These are phyloP conservation scores for Falco punctatus DNA, from an alignment of 2,113 vertebrate species.

Conservation along the genomic window DNA sequence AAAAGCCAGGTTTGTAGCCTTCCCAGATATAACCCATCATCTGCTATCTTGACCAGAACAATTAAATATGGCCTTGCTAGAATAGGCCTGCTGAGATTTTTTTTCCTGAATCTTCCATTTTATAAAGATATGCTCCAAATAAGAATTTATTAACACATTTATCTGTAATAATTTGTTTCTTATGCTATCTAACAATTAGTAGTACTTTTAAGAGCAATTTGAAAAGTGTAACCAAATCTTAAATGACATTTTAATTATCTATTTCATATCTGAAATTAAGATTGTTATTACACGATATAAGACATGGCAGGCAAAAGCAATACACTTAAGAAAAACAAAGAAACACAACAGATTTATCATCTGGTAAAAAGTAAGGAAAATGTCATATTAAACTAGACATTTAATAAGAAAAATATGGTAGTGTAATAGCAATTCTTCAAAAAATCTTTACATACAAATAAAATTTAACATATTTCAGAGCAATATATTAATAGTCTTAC, in stretches of 20 bases:
- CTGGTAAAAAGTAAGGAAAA: not conserved
- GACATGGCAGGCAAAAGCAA: not conserved
- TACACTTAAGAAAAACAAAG: not conserved
- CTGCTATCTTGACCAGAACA: not conserved
- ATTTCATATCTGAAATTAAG: not conserved
- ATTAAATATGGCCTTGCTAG: not conserved
- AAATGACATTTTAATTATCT: not conserved
- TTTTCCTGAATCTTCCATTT: not conserved
- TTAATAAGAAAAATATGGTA: not conserved
- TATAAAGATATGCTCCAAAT: not conserved
- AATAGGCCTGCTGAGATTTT: not conserved
- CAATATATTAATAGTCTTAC: not conserved
- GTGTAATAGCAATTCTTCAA: not conserved
- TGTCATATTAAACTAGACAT: not conserved
- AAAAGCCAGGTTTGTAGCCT: not conserved
- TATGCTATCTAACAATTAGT: not conserved
- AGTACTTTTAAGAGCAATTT: not conserved
- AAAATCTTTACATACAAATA: not conserved
- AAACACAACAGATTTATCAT: not conserved
- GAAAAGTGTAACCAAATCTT: not conserved
- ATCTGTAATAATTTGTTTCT: not conserved
- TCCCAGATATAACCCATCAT: not conserved
- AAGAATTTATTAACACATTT: not conserved
- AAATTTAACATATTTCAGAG: not conserved
- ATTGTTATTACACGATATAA: not conserved